Evolutionary conservation across 2,888 invertebrate species (phyloP).

Genomic region (Galerucella pusilla): DNA sequence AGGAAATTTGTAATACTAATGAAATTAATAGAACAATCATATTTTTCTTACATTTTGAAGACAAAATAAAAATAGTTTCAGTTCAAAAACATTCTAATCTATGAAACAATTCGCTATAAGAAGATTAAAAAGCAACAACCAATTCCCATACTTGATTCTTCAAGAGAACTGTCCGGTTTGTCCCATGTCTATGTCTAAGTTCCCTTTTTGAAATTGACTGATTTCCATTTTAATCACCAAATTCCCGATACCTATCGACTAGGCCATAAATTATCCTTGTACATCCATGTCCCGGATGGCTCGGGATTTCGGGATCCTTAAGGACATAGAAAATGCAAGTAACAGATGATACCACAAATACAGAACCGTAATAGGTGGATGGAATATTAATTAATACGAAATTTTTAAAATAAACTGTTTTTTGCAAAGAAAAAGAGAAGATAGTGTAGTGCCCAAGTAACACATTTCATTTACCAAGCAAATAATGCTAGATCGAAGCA

Average conservation of each 20-base stretch:
- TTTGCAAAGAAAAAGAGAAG: no score
- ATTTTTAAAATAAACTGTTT: no score
- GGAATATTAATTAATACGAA: not conserved
- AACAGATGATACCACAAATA: slow-evolving; percentile 17
- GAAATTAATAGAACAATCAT: no score
- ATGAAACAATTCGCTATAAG: no score
- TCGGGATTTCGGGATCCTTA: slow-evolving; percentile 15
- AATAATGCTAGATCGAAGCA: no score
- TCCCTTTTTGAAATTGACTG: slow-evolving; percentile 18
- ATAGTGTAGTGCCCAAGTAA: no score
- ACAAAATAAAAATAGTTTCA: no score
- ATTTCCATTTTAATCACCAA: slow-evolving; percentile 21
- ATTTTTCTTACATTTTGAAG: no score
- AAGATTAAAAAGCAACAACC: not conserved
- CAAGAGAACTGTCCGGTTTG: not conserved
- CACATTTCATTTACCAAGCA: no score
- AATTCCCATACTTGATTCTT: not conserved
- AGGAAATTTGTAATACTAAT: no score
- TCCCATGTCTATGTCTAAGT: not conserved
- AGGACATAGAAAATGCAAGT: slow-evolving; percentile 23
- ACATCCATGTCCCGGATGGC: slow-evolving; percentile 12
- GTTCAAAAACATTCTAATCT: no score
- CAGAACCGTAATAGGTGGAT: not conserved
- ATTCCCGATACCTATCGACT: slow-evolving; percentile 23
- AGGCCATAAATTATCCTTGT: slow-evolving; percentile 28